Conservation (phyloP, 2,113 vertebrate genomes). For the Apteryx owenii region DNA sequence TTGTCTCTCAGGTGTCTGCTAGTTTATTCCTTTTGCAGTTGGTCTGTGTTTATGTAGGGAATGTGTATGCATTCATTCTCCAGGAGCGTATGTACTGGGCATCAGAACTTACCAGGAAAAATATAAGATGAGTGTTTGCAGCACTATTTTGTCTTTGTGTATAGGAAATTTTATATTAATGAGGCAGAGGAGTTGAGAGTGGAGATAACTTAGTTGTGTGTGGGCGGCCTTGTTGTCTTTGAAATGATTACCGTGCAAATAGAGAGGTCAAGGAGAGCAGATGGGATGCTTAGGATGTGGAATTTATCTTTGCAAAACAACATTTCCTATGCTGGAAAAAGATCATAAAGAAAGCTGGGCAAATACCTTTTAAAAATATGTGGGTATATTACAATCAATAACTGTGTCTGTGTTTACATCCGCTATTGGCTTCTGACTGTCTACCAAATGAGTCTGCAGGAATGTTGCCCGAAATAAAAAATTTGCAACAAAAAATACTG, state of each 20-base stretch:
- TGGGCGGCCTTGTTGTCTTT: not conserved
- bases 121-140: not conserved
- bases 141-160: not conserved
- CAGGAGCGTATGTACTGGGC: rapidly evolving
- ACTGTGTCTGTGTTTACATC: not conserved
- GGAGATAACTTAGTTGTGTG: not conserved
- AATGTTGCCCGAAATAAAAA: not conserved
- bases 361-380: not conserved
- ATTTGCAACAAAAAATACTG: not conserved
- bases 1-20: not conserved
- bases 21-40: not conserved
- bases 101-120: not conserved
- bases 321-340: not conserved
- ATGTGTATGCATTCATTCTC: not conserved
- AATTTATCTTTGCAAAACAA: not conserved
- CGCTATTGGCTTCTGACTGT: not conserved
- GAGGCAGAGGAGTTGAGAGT: not conserved
- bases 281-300: not conserved
- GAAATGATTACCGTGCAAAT: not conserved
- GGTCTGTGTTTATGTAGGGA: not conserved
- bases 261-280: not conserved
- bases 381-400: not conserved
- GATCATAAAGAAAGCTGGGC: not conserved
- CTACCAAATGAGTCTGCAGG: not conserved
- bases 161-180: not conserved